Evolutionary conservation across 1,140 invertebrate species (phyloP).

Genomic region (Pseudomyrmex dendroicus): DNA sequence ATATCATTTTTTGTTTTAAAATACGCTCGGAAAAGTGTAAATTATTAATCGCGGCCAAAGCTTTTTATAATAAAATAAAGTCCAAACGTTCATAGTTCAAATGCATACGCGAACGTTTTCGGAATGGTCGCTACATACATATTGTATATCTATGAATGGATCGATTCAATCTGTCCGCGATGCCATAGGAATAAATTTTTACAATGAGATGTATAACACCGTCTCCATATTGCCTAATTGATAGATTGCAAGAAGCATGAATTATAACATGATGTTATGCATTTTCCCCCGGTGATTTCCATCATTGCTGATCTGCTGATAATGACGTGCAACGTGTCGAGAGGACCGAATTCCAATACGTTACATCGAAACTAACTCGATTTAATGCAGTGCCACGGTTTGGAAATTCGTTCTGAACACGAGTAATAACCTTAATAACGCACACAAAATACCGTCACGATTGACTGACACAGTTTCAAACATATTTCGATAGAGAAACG

Average conservation of each 20-base stretch:
- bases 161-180: constrained; percentile 11
- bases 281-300: constrained; percentile 49
- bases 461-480: constrained; percentile 14
- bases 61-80: not conserved
- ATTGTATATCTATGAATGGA: constrained; percentile 4
- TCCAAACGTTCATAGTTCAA: not conserved
- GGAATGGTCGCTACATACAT: not conserved
- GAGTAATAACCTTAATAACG: constrained; percentile 44
- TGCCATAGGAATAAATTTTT: constrained; percentile 54
- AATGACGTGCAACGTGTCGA: constrained; percentile 37
- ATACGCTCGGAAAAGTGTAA: not conserved
- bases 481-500: constrained; percentile 10
- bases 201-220: constrained; percentile 31
- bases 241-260: constrained; percentile 64
- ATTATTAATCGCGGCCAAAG: not conserved
- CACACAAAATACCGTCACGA: constrained; percentile 12
- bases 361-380: constrained; percentile 42
- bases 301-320: constrained; percentile 21
- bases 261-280: constrained; percentile 49
- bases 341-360: constrained; percentile 41
- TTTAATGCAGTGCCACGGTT: constrained; percentile 40
- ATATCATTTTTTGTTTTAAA: too few species aligned
- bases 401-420: constrained; percentile 23
- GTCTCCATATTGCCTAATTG: constrained; percentile 54
- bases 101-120: not conserved